A percentile compares a stretch with the other conserved stretches of the same genome.
Conservation (phyloP, 2,113 vertebrate species). For the Meriones unguiculatus region DNA sequence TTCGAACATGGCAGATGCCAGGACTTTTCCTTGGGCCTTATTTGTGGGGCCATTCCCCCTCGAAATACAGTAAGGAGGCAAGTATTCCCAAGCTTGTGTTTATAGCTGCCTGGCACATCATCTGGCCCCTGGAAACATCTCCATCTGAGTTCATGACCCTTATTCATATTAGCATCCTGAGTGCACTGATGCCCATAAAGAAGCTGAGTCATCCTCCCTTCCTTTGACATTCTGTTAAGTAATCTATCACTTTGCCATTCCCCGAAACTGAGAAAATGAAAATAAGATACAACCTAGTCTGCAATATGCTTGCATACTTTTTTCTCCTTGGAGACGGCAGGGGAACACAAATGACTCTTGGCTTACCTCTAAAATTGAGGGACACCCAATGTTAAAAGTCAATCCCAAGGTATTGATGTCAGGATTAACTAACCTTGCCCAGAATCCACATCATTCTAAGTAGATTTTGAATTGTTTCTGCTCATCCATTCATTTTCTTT, state of each 20-base stretch:
- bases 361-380: slow-evolving; percentile 17
- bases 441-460: not conserved
- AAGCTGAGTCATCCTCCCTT: not conserved
- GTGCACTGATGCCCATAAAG: not conserved
- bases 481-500: slow-evolving; percentile 11
- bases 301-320: not conserved
- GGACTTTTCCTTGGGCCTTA: accelerated
- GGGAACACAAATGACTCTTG: not conserved
- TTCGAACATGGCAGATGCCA: not conserved
- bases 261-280: slow-evolving; percentile 33
- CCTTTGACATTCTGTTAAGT: slow-evolving; percentile 42
- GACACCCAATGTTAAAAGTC: slow-evolving; percentile 56
- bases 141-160: not conserved
- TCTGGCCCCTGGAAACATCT: not conserved
- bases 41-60: not conserved
- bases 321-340: not conserved
- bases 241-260: slow-evolving; percentile 2
- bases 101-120: not conserved
- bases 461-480: slow-evolving; percentile 21
- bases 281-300: not conserved
- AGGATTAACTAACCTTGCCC: slow-evolving; percentile 32
- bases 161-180: not conserved
- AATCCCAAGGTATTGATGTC: slow-evolving; percentile 12
- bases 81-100: not conserved
- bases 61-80: not conserved